Evolutionary conservation across 2,113 vertebrate genomes (phyloP), one percentile per base, ranked within the genome.

Genomic region (Pseudorasbora parva): DNA sequence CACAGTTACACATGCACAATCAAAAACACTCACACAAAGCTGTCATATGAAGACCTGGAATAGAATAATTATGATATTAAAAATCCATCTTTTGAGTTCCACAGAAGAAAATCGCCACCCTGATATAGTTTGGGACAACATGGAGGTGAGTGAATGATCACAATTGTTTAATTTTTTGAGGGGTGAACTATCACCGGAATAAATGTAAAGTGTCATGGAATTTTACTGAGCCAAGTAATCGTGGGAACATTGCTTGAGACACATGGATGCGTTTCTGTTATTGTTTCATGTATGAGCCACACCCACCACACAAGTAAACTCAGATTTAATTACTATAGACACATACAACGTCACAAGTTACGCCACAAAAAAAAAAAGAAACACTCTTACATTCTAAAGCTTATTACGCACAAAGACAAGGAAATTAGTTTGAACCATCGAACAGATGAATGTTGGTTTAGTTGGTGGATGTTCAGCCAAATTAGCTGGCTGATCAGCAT

Each of bases 331-430:
- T 79, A 78, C 9, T 66, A 23, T 30, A 68, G 82, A 45, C 88
- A 86, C 84, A 87, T 77, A 51, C 37, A 82, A 87, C 78, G 60
- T 81, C 59, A 85, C 71, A 47, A 72, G 57, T 78, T 59, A 75
- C 82, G 45, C 51, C 59, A 83, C 51, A 19, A 62, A 87, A n/a
- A 19, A 62, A 87, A n/a, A 51, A 73, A 43, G 23, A 54, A 88
- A 89, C 83, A 77, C 60, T 49, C 10, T 27, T 64, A 15, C n/a
- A 60, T 23, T 19, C 4, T 4, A 21, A 43, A 45, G 47, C 27
- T 14, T 5, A 60, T 5, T 25, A 49, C 64, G 33, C 27, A 59
- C 37, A 54, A 66, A 73, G 66, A 79, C 72, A 78, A 69, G 23
- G 21, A 71, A 43, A 45, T 0, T 5, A 45, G 23, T 45, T 45